Conservation (phyloP, 2,888 invertebrate genomes). For the Philopedon plagiatum region DNA sequence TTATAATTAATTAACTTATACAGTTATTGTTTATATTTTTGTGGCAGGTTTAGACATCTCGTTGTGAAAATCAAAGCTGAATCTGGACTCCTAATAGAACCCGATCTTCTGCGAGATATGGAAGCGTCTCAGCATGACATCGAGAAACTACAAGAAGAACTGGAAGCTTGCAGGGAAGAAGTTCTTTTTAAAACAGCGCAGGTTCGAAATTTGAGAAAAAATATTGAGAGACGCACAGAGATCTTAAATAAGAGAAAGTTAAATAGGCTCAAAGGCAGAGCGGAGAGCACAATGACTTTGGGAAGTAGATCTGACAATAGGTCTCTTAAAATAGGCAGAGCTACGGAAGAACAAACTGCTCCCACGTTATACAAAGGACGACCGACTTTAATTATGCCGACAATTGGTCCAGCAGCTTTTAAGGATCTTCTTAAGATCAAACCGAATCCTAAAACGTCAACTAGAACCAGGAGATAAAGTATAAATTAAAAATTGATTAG, state of each 20-base stretch:
- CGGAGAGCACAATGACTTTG: not conserved
- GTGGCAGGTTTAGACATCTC: conserved; percentile 64
- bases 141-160: not conserved
- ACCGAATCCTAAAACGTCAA: conserved; percentile 6
- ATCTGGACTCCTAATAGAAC: conserved; percentile 70
- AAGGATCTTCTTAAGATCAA: not conserved
- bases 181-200: not conserved
- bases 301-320: too few species aligned
- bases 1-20: too few species aligned
- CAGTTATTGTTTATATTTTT: too few species aligned
- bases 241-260: not conserved
- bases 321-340: not conserved
- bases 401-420: not conserved
- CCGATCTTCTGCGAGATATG: conserved; percentile 69
- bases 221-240: not conserved
- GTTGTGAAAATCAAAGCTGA: conserved; percentile 66
- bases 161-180: conserved; percentile 1
- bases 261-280: not conserved
- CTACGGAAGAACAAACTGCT: not conserved
- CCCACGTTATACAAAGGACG: not conserved
- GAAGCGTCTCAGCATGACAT: conserved; percentile 59
- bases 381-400: conserved; percentile 6
- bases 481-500: not conserved
- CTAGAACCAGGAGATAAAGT: conserved; percentile 1
- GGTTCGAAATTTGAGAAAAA: conserved; percentile 26